These are phyloP conservation scores for Clamator glandarius DNA, from an alignment of 2,797 vertebrate genomes.

Conservation along the genomic window DNA sequence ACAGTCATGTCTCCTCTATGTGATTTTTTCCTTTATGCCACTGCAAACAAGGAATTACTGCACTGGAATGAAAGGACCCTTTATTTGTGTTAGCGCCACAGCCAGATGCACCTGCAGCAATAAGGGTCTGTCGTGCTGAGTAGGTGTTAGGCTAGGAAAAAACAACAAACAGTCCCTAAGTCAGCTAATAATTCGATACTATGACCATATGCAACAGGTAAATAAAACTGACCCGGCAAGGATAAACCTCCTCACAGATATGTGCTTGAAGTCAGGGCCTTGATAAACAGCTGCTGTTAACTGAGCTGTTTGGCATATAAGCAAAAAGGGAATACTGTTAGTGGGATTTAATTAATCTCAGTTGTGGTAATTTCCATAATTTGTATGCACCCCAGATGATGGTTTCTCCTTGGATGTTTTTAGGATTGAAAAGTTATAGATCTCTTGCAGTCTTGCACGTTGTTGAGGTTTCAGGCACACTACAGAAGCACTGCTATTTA, in stretches of 20 bases:
- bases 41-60: not conserved
- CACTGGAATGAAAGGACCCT: not conserved
- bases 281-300: not conserved
- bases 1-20: not conserved
- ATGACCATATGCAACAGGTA: not conserved
- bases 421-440: not conserved
- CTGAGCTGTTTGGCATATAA: not conserved
- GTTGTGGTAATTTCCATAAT: not conserved
- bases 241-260: not conserved
- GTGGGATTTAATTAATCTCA: not conserved
- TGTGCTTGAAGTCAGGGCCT: not conserved
- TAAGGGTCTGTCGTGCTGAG: not conserved
- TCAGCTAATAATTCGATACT: not conserved
- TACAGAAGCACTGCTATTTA: not conserved
- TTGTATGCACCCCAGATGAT: not conserved
- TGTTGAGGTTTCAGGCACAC: not conserved
- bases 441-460: not conserved
- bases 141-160: not conserved
- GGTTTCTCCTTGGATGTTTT: not conserved
- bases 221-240: not conserved
- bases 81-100: not conserved
- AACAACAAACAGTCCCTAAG: not conserved
- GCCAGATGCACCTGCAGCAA: not conserved
- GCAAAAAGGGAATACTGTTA: not conserved
- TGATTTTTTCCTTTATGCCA: accelerated